Conservation (phyloP, 2,888 invertebrate genomes). For the Watsonalla cultraria region DNA sequence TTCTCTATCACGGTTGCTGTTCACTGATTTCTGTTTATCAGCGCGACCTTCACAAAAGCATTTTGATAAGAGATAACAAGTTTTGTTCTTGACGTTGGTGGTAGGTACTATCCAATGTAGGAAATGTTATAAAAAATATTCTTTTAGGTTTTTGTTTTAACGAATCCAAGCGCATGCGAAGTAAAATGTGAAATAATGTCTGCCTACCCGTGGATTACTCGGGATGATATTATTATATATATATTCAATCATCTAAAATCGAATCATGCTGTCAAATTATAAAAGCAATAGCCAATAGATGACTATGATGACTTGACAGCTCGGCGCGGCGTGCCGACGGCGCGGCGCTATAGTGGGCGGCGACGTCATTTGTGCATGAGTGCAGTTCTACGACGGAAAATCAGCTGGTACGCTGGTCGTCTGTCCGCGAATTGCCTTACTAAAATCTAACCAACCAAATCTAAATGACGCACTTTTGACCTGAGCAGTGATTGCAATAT, state of each 20-base stretch:
- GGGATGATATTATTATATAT: too few species aligned
- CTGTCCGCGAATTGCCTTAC: not conserved
- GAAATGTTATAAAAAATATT: not conserved
- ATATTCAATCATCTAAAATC: too few species aligned
- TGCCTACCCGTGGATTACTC: too few species aligned
- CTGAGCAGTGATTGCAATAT: slow-evolving; percentile 13
- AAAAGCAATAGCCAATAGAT: too few species aligned
- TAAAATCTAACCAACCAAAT: not conserved
- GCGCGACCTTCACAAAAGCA: slow-evolving; percentile 70
- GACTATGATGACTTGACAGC: too few species aligned
- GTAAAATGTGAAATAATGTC: too few species aligned
- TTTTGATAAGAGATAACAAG: slow-evolving; percentile 74
- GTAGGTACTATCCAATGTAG: not conserved
- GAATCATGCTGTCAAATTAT: too few species aligned
- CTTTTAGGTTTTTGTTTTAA: too few species aligned
- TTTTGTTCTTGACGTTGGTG: slow-evolving; percentile 24
- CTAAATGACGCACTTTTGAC: slow-evolving; percentile 16
- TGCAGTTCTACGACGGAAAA: slow-evolving; percentile 43
- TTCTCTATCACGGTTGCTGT: slow-evolving; percentile 15
- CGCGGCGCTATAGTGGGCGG: slow-evolving; percentile 15
- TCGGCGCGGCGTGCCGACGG: slow-evolving; percentile 9
- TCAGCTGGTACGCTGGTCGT: slow-evolving; percentile 44
- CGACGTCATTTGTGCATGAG: slow-evolving; percentile 46
- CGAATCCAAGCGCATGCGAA: too few species aligned
- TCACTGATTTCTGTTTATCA: slow-evolving; percentile 47